A percentile compares a stretch with the other conserved stretches of the same genome.
These are phyloP conservation scores for Mormyrops attenuatus DNA, from an alignment of 2,797 vertebrate species.

Conservation along the genomic window DNA sequence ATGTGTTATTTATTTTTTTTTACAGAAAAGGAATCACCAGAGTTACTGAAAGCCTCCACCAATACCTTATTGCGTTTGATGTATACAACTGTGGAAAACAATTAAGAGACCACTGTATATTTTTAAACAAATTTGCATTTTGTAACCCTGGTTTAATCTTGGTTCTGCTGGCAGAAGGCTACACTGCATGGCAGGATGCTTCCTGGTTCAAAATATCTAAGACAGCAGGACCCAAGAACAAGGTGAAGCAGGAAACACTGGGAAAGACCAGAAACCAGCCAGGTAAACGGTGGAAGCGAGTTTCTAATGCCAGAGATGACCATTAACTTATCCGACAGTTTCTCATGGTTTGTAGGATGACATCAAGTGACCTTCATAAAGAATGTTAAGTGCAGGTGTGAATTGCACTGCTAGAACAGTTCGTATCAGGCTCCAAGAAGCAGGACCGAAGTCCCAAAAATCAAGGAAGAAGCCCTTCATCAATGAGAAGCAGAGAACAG, in stretches of 20 bases:
- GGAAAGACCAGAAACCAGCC: not conserved
- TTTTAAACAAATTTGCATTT: not conserved
- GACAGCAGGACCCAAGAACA: not conserved
- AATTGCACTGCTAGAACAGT: not conserved
- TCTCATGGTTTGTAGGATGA: not conserved
- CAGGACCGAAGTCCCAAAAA: not conserved
- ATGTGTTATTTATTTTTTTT: not conserved
- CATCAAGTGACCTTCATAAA: not conserved
- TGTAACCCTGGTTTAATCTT: not conserved
- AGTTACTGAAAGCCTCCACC: constrained; percentile 22
- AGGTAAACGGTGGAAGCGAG: not conserved
- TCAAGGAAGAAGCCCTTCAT: not conserved
- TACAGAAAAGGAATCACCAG: constrained; percentile 34
- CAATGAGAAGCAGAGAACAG: not conserved
- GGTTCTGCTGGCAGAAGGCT: not conserved
- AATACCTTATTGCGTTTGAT: constrained; percentile 44
- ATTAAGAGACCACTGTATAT: not conserved
- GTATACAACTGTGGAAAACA: not conserved
- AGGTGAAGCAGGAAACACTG: not conserved
- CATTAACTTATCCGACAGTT: not conserved
- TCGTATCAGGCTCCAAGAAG: not conserved
- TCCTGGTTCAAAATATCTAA: not conserved
- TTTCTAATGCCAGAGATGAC: not conserved
- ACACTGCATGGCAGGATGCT: not conserved
- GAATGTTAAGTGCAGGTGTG: not conserved